phyloP scores from a whole-genome alignment of 2,888 invertebrate genomes.

The Cantharis rufa region DNA sequence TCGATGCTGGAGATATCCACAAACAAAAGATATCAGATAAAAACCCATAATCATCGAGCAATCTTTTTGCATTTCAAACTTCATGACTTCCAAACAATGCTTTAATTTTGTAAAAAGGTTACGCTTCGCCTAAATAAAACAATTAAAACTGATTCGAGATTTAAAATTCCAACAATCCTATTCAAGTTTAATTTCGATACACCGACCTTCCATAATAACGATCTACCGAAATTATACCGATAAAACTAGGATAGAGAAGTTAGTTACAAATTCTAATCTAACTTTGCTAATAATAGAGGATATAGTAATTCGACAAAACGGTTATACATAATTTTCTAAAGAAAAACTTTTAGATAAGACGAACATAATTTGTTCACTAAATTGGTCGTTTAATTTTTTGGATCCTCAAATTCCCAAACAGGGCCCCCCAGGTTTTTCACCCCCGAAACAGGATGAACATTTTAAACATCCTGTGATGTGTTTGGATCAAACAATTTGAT shows the following conservation, averaged over 20 bases:
- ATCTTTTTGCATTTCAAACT: not conserved
- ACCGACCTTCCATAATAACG: not conserved
- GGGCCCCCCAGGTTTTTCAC: too few relatives aligned
- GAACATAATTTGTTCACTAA: not conserved
- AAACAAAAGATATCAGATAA: not conserved
- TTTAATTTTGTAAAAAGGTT: not conserved
- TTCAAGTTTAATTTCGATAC: not conserved
- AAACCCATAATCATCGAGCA: not conserved
- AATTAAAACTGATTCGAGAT: not conserved
- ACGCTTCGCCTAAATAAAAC: not conserved
- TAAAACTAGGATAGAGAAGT: not conserved
- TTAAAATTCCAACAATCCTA: not conserved
- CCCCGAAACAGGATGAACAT: too few relatives aligned
- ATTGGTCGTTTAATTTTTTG: too few relatives aligned
- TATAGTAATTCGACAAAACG: not conserved
- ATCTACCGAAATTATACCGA: not conserved
- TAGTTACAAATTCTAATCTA: not conserved
- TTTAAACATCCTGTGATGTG: too few relatives aligned
- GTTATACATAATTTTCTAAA: not conserved
- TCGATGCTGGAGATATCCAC: not conserved
- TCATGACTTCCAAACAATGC: not conserved
- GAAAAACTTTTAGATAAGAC: not conserved
- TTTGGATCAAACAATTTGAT: too few relatives aligned
- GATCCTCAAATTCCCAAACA: too few relatives aligned
- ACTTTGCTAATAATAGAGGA: not conserved